phyloP scores from a whole-genome alignment of 2,888 invertebrate species.

The Orchesellides sinensis region DNA sequence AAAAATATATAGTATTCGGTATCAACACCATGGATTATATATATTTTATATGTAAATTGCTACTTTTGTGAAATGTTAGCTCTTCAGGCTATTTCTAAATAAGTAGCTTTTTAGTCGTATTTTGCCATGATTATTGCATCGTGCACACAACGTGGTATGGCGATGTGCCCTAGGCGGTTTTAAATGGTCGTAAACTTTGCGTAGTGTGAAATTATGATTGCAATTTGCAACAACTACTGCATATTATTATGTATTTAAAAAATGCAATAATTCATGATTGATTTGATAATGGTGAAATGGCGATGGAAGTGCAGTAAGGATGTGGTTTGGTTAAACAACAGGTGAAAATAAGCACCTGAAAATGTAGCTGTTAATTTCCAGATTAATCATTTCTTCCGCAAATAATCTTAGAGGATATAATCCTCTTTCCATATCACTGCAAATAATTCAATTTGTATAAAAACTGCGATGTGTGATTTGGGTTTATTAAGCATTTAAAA shows the following conservation, averaged over 20 bases:
- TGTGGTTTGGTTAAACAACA: too few species aligned
- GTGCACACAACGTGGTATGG: not conserved
- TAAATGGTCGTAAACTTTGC: constrained; percentile 45
- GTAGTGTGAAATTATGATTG: constrained; percentile 54
- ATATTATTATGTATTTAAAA: too few species aligned
- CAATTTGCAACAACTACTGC: constrained; percentile 30
- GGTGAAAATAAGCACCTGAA: not conserved
- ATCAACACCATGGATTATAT: constrained; percentile 52
- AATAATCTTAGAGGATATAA: too few species aligned
- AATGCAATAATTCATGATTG: constrained; percentile 16
- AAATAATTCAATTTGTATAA: too few species aligned
- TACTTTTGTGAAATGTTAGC: constrained; percentile 60
- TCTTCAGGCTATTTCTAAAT: constrained; percentile 60
- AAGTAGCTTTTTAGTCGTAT: constrained; percentile 38
- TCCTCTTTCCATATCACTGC: too few species aligned
- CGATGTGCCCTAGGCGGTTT: constrained; percentile 32
- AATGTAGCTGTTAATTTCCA: not conserved
- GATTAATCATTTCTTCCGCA: not conserved
- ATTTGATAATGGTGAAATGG: not conserved
- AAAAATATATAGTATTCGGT: constrained; percentile 53
- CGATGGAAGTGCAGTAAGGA: not conserved
- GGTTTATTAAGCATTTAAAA: too few species aligned
- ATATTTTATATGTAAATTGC: constrained; percentile 59
- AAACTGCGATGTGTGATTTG: too few species aligned
- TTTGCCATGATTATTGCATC: not conserved